Base-by-base conservation (phyloP, 2,113 vertebrate genomes). In the Hippopotamus amphibius region DNA sequence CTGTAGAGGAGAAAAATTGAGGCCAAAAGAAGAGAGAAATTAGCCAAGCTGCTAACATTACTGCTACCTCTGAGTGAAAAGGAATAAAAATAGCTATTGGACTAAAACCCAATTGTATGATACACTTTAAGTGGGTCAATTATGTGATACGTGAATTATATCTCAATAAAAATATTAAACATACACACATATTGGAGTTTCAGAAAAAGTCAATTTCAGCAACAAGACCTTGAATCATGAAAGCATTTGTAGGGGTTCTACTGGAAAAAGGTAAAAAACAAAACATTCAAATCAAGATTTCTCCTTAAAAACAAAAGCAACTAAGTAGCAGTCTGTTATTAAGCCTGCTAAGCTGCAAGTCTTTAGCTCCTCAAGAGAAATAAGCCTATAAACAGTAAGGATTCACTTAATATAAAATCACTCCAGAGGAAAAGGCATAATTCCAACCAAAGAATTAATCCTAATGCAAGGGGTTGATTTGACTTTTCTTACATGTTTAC, bases 401-500 rank as follows among this genome's bases (percentile, higher is more conserved):
- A 81, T 55, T 83, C 48, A 57, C 66, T 93, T 68, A 63, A 21
- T 50, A 59, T 48, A 43, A 53, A 97, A 59, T 80, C 4, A 2
- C 43, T 80, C 59, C n/a, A 9, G 61, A 88, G 61, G 77, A 68
- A 82, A 94, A 95, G 26, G 50, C 83, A 41, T 69, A 37, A 87
- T 94, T 94, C 50, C 55, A 90, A 26, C 22, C n/a, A 37, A 81
- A 93, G 41, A 81, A 84, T 93, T 93, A 97, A 93, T 93, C 53
- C 89, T 85, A 41, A 41, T 65, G 22, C 92, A 68, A 94, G 95
- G 95, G 86, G 46, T 68, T 92, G 81, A 81, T 97, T 96, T 53
- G 53, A 69, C 53, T 93, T 94, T 88, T 88, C 72, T 94, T 57
- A 92, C 13, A 46, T 81, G 93, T 94, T 63, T 63, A 66, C 11